Conservation (phyloP, 2,888 invertebrate species). For the Trileptium ribeirensis region DNA sequence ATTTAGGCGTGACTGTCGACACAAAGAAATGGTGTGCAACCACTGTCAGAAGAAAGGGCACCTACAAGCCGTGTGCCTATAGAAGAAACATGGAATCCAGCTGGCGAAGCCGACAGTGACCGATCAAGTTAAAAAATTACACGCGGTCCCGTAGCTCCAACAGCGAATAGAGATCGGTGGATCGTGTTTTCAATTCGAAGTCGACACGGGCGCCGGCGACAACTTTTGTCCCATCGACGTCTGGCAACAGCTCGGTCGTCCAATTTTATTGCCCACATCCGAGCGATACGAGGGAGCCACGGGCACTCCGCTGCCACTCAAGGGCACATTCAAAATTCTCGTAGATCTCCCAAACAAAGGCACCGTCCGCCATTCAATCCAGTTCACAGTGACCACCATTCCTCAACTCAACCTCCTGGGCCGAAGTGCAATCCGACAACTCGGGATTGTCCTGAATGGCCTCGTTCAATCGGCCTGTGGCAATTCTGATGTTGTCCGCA, state of each 20-base stretch:
- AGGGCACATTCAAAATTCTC: too few species aligned
- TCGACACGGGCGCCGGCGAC: conserved; percentile 21
- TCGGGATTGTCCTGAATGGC: background rate
- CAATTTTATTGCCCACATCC: too few species aligned
- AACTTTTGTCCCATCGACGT: background rate
- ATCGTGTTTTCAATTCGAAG: conserved; percentile 7
- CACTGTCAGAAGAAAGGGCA: background rate
- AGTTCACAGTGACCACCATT: background rate
- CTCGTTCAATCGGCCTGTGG: too few species aligned
- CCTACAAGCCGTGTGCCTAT: background rate
- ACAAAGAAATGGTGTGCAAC: background rate
- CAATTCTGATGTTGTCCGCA: too few species aligned
- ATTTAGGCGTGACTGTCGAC: background rate
- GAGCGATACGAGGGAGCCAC: too few species aligned
- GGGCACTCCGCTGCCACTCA: too few species aligned
- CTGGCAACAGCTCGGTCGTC: conserved; percentile 13
- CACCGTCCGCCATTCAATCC: background rate
- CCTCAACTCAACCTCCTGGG: background rate
- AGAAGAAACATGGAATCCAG: too few species aligned
- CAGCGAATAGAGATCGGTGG: conserved; percentile 18
- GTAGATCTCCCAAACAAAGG: too few species aligned
- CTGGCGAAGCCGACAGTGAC: too few species aligned
- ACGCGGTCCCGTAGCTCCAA: conserved; percentile 25
- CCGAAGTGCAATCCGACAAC: background rate
- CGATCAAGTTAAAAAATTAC: too few species aligned